Evolutionary conservation across 2,113 vertebrate species (phyloP).

Genomic region (Butorides virescens): DNA sequence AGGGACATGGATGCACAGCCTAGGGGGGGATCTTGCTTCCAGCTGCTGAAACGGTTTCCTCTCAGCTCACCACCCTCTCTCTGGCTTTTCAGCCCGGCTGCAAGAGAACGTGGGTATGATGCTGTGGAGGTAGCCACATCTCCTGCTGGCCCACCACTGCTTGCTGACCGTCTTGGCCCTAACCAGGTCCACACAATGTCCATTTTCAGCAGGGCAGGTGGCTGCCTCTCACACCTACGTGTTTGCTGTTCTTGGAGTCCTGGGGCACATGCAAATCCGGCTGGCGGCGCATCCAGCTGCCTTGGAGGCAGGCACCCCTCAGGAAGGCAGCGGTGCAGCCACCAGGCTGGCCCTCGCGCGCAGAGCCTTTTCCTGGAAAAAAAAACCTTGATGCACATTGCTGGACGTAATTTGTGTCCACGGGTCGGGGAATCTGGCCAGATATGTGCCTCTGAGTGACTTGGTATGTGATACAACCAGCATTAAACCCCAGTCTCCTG

Average conservation of each 20-base stretch:
- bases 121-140: neutral
- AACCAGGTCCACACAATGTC: neutral
- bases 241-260: neutral
- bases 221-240: neutral
- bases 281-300: neutral
- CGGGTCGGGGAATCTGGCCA: neutral
- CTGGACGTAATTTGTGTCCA: neutral
- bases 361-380: neutral
- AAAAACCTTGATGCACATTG: neutral
- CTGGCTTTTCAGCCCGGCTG: neutral
- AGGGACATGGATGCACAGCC: neutral
- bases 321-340: neutral
- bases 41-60: neutral
- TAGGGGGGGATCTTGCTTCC: neutral
- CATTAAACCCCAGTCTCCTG: neutral
- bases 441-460: neutral
- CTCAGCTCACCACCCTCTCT: neutral
- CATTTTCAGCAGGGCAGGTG: neutral
- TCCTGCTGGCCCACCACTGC: neutral
- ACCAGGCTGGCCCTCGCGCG: neutral
- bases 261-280: accelerated
- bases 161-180: neutral
- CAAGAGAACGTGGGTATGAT: accelerated
- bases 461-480: neutral
- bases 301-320: neutral